Conservation (phyloP, 2,113 vertebrate genomes). For the Tauraco erythrolophus region DNA sequence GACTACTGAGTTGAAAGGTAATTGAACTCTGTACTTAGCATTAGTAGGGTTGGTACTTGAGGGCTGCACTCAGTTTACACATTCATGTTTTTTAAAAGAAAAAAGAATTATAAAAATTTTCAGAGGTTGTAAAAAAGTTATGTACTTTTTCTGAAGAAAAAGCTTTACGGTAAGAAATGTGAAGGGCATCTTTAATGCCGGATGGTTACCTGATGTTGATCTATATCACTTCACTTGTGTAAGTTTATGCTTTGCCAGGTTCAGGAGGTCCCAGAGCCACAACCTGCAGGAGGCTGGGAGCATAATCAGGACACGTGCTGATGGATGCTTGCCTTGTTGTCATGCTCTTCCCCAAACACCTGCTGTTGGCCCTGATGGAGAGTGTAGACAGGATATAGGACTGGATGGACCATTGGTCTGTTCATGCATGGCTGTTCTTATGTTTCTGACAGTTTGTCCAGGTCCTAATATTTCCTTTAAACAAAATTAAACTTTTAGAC, state of each 20-base stretch:
- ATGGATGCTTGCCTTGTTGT: neutral
- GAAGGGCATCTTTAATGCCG: neutral
- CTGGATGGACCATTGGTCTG: neutral
- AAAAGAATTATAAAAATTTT: accelerated
- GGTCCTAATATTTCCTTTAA: neutral
- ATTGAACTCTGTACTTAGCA: neutral
- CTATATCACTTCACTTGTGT: neutral
- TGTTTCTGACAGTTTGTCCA: neutral
- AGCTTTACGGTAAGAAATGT: neutral
- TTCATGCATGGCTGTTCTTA: neutral
- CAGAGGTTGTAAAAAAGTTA: neutral
- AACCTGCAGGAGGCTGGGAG: neutral
- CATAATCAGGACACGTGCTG: neutral
- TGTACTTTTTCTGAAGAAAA: neutral
- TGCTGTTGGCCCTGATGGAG: neutral
- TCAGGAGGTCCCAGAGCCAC: neutral
- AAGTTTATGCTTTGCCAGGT: neutral
- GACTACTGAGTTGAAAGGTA: neutral
- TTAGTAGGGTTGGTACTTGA: neutral
- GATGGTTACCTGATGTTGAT: neutral
- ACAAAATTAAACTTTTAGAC: neutral
- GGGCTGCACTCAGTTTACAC: neutral
- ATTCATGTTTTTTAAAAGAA: neutral
- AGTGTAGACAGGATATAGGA: neutral
- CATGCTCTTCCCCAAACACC: neutral